Evolutionary conservation across 2,113 vertebrate genomes (phyloP).

Genomic region (Australoheros scitulus): DNA sequence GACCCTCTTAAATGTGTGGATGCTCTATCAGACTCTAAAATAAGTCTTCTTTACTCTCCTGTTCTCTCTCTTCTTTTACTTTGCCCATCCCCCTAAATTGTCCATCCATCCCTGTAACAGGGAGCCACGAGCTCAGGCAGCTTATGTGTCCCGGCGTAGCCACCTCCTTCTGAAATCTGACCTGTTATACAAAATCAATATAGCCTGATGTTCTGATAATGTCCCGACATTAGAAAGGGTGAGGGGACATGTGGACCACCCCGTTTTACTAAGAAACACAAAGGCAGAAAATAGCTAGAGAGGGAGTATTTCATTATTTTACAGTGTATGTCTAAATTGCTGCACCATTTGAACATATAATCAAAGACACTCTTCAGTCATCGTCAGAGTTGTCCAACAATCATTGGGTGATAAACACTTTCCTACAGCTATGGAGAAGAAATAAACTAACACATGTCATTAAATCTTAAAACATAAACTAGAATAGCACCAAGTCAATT

Average conservation of each 20-base stretch:
- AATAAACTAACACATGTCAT: neutral
- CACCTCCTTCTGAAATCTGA: constrained; percentile 87
- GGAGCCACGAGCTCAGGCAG: constrained; percentile 71
- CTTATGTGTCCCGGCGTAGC: constrained; percentile 68
- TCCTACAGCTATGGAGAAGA: neutral
- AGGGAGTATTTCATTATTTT: neutral
- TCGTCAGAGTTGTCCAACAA: constrained; percentile 26
- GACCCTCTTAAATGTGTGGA: constrained; percentile 85
- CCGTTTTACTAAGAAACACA: constrained; percentile 43
- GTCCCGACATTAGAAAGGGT: constrained; percentile 91
- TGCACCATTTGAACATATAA: constrained; percentile 54
- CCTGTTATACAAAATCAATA: constrained; percentile 90
- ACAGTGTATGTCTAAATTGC: constrained; percentile 53
- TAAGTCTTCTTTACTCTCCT: constrained; percentile 42
- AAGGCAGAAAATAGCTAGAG: neutral
- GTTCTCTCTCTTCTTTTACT: constrained; percentile 4
- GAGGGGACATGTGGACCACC: constrained; percentile 81
- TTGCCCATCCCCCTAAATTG: constrained; percentile 33
- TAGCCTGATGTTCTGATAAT: constrained; percentile 92
- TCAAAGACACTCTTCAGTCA: constrained; percentile 8
- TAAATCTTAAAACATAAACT: neutral
- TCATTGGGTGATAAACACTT: constrained; percentile 20
- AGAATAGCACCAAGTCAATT: neutral
- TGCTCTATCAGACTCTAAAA: constrained; percentile 70
- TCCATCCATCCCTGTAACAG: constrained; percentile 47